phyloP scores from a whole-genome alignment of 2,113 vertebrate genomes.

The Peromyscus leucopus region DNA sequence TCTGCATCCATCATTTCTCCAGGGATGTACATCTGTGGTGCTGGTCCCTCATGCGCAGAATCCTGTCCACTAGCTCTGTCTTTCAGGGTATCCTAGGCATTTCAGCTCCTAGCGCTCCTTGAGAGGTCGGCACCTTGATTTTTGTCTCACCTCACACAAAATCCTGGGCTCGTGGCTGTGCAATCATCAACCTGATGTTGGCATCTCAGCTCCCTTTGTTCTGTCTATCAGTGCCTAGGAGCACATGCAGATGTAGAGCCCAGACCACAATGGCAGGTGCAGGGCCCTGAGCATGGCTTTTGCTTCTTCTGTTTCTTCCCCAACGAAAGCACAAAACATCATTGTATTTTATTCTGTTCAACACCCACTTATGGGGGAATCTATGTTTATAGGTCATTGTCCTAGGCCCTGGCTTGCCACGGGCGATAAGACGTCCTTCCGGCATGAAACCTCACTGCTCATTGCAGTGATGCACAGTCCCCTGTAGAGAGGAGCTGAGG shows the following conservation, averaged over 20 bases:
- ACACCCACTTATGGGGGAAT: fast-evolving
- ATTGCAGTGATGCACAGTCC: background rate
- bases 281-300: fast-evolving
- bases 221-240: background rate
- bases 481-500: background rate
- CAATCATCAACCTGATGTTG: background rate
- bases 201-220: background rate
- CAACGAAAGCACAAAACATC: background rate
- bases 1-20: background rate
- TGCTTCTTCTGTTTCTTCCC: background rate
- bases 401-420: background rate
- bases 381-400: background rate
- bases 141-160: background rate
- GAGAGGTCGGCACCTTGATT: background rate
- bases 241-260: background rate
- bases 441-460: background rate
- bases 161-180: fast-evolving
- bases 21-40: background rate
- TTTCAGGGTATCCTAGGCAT: background rate
- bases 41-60: background rate
- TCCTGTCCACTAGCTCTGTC: background rate
- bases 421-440: background rate
- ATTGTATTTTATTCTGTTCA: background rate
- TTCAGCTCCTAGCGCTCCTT: background rate
- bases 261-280: background rate